These are phyloP conservation scores for Oncorhynchus kisutch DNA, from an alignment of 2,113 vertebrate species.

Conservation along the genomic window DNA sequence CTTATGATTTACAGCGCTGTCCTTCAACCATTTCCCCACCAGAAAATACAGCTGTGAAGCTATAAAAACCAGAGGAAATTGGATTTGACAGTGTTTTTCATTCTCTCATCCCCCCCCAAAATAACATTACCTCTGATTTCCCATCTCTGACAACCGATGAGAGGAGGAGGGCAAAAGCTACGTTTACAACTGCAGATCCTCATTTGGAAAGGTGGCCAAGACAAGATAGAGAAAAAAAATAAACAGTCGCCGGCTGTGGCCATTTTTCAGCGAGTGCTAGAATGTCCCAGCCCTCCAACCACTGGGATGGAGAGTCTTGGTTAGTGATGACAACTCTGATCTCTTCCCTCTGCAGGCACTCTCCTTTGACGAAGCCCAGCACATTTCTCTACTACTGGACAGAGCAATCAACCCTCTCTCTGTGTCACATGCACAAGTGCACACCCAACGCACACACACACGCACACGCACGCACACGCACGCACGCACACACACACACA, in stretches of 20 bases:
- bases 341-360: slow-evolving; percentile 61
- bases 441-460: neutral
- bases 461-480: neutral
- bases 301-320: slow-evolving; percentile 47
- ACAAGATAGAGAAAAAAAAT: slow-evolving; percentile 71
- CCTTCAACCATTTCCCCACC: slow-evolving; percentile 12
- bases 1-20: slow-evolving; percentile 42
- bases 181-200: slow-evolving; percentile 58
- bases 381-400: slow-evolving; percentile 31
- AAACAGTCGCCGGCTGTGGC: slow-evolving; percentile 57
- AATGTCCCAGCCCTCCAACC: slow-evolving; percentile 58
- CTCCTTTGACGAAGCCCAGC: slow-evolving; percentile 65
- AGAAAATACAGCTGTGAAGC: slow-evolving; percentile 43
- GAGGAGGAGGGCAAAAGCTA: slow-evolving; percentile 39
- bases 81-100: slow-evolving; percentile 58
- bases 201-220: slow-evolving; percentile 64
- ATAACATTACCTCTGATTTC: slow-evolving; percentile 51
- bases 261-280: slow-evolving; percentile 58
- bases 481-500: neutral
- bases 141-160: slow-evolving; percentile 42
- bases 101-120: slow-evolving; percentile 51
- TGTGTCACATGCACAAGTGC: too few species aligned
- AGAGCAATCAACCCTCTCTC: neutral
- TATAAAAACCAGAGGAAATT: slow-evolving; percentile 42
- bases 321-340: slow-evolving; percentile 63